phyloP scores from a whole-genome alignment of 2,888 invertebrate genomes.

The Caenorhabditis zanzibari region DNA sequence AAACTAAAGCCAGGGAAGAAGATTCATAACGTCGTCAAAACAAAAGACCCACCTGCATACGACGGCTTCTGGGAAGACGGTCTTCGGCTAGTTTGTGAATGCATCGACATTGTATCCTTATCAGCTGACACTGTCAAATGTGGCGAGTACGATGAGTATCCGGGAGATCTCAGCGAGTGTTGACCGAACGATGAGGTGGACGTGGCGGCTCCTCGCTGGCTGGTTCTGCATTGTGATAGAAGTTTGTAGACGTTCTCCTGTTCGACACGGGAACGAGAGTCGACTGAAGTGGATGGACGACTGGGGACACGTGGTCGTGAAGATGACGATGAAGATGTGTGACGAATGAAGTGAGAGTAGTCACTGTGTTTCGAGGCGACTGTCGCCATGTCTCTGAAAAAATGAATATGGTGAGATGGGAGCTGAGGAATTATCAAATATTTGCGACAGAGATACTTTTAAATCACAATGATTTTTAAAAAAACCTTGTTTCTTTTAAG shows the following conservation, averaged over 20 bases:
- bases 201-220: constrained; percentile 74
- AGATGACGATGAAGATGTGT: constrained; percentile 18
- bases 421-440: too few species aligned
- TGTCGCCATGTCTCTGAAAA: constrained; percentile 65
- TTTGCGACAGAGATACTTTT: too few species aligned
- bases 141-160: constrained; percentile 66
- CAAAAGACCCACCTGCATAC: constrained; percentile 34
- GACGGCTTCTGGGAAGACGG: constrained; percentile 41
- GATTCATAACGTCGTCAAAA: too few species aligned
- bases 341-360: constrained; percentile 58
- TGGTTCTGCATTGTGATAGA: constrained; percentile 77
- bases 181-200: constrained; percentile 44
- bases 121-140: constrained; percentile 73
- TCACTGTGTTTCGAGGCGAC: constrained; percentile 64
- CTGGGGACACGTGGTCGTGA: constrained; percentile 37
- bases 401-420: neutral
- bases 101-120: constrained; percentile 75
- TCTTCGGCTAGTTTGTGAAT: constrained; percentile 52
- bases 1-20: constrained; percentile 13
- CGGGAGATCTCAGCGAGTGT: constrained; percentile 62
- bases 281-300: constrained; percentile 63
- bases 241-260: constrained; percentile 77
- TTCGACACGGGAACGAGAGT: constrained; percentile 70
- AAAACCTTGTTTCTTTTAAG: too few species aligned
- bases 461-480: too few species aligned